Evolutionary conservation across 92 coral and sea anemone genomes (phyloP), one percentile per base, ranked within the genome.

Genomic region (Metridium senile): DNA sequence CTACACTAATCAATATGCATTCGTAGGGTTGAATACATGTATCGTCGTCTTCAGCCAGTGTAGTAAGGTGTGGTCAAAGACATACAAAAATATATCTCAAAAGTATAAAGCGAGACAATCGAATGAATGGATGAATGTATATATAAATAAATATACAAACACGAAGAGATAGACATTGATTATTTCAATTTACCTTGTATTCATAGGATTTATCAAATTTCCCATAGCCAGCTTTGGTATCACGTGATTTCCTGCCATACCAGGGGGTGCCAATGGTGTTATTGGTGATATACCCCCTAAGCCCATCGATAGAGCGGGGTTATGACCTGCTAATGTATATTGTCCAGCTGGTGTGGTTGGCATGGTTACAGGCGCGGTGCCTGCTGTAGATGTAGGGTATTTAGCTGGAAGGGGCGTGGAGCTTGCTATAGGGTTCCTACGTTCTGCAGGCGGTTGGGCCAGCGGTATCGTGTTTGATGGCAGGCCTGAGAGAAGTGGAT

Each of bases 401-500:
- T 80, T 83, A 61, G 85, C 54, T 11, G 86, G 75, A 35, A 88
- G 45, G 71, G 93, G 93, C 64, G 93, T 88, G 28, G 93, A 88
- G 54, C 86, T 88, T 39, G 93, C 93, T 28, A 84, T 62, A 1
- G 79, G 85, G 11, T 83, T 85, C 29, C 85, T 69, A 21, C 76
- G 70, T 9, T 68, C 77, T 18, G 75, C 23, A 32, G 69, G 89
- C 25, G 82, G 77, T 33, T 73, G 82, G 76, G 65, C 68, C 73
- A 81, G 80, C 46, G 90, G 78, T 33, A 83, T 63, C 26, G 86
- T 76, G 22, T 87, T 90, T 66, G 95, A 87, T 49, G 91, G 23
- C 33, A 90, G 66, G 0, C 93, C 97, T 30, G 89, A 64, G 39
- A 91, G 70, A 54, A 91, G 90, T 26, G 97, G 97, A 67, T 91